phyloP scores from a whole-genome alignment of 1,140 invertebrate genomes.

The Stegodyphus mimosarum region DNA sequence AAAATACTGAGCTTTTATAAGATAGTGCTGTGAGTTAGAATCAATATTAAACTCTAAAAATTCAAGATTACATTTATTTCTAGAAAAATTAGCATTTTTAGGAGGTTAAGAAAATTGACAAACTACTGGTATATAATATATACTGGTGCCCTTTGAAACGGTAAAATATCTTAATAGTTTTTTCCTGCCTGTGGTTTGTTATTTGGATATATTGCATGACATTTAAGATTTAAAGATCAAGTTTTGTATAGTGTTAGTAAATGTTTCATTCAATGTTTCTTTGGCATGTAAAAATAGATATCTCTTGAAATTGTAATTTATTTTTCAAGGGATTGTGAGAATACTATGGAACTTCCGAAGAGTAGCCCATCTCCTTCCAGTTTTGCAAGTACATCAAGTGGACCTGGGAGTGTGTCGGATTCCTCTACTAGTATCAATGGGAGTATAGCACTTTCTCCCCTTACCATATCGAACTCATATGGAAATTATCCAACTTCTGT shows the following conservation, averaged over 20 bases:
- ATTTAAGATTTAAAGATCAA: not conserved
- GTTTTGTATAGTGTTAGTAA: not conserved
- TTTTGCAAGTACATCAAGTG: constrained; percentile 45
- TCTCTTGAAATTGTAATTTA: too few relatives aligned
- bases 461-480: constrained; percentile 21
- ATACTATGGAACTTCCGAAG: not conserved
- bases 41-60: too few relatives aligned
- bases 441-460: constrained; percentile 24
- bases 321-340: constrained; percentile 32
- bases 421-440: constrained; percentile 49
- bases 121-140: too few relatives aligned
- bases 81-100: too few relatives aligned
- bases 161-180: too few relatives aligned
- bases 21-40: too few relatives aligned
- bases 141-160: too few relatives aligned
- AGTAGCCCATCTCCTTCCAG: constrained; percentile 32
- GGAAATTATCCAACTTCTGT: constrained; percentile 29
- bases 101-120: too few relatives aligned
- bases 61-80: too few relatives aligned
- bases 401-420: constrained; percentile 40
- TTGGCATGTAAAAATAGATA: not conserved
- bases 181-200: too few relatives aligned
- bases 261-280: not conserved
- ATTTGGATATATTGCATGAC: too few relatives aligned
- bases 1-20: too few relatives aligned